Conservation (phyloP, 2,888 invertebrate genomes). For the Acrobasis repandana region DNA sequence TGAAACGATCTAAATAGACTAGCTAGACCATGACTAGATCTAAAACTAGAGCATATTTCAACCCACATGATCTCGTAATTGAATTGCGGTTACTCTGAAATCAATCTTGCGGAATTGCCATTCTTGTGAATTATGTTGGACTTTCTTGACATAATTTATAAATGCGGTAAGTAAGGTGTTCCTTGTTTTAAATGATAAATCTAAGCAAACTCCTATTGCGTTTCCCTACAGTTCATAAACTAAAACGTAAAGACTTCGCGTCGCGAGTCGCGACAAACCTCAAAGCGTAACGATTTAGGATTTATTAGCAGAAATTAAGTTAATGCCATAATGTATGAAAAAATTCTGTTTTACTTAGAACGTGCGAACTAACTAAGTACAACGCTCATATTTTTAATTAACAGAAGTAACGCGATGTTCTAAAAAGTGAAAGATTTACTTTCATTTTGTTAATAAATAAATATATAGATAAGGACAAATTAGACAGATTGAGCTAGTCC, state of each 20-base stretch:
- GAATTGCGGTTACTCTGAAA: conserved; percentile 15
- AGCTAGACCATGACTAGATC: too few relatives aligned
- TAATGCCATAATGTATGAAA: too few relatives aligned
- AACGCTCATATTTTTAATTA: too few relatives aligned
- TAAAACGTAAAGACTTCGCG: background rate
- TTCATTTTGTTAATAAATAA: too few relatives aligned
- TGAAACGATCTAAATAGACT: too few relatives aligned
- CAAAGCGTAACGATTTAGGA: background rate
- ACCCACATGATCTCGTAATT: conserved; percentile 10
- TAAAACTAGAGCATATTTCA: conserved; percentile 5
- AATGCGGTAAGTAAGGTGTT: conserved; percentile 12
- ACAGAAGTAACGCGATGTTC: too few relatives aligned
- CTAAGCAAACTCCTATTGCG: background rate
- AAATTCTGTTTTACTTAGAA: too few relatives aligned
- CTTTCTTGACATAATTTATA: conserved; percentile 5
- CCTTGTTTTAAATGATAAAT: conserved; percentile 7
- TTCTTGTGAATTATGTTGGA: background rate
- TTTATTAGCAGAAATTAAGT: too few relatives aligned
- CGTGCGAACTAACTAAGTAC: too few relatives aligned
- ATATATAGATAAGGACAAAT: too few relatives aligned
- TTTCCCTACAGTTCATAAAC: background rate
- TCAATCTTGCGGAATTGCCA: conserved; percentile 11
- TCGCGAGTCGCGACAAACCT: background rate
- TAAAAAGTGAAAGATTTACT: too few relatives aligned
- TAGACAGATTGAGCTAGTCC: too few relatives aligned